phyloP scores from a whole-genome alignment of 1,140 invertebrate genomes.

The Meteorus sp. region DNA sequence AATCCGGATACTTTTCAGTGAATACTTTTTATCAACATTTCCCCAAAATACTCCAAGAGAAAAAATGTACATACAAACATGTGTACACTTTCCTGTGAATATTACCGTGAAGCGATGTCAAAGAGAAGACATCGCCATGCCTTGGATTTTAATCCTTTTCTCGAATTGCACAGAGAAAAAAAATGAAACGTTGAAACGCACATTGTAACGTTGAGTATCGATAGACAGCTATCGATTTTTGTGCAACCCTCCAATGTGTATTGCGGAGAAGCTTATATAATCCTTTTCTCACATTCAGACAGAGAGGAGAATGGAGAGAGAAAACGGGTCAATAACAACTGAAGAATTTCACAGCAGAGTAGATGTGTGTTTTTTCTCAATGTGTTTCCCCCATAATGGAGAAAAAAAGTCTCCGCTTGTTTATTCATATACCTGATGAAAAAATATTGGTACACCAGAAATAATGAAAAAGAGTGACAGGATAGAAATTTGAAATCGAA shows the following conservation, averaged over 20 bases:
- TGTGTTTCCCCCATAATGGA: not conserved
- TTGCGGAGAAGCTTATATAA: constrained; percentile 34
- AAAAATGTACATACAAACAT: too few species aligned
- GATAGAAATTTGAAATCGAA: constrained; percentile 26
- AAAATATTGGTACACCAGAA: constrained; percentile 10
- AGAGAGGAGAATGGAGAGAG: not conserved
- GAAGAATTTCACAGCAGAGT: too few species aligned
- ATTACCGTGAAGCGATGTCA: too few species aligned
- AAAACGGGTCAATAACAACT: too few species aligned
- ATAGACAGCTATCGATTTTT: not conserved
- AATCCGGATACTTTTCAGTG: too few species aligned
- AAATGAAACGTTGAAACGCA: not conserved
- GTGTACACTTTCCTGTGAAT: too few species aligned
- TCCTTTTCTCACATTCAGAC: constrained; percentile 52
- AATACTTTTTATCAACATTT: too few species aligned
- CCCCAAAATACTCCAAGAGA: too few species aligned
- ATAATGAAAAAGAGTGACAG: constrained; percentile 23
- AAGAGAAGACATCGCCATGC: too few species aligned
- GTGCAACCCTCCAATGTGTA: not conserved
- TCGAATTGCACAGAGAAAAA: constrained; percentile 22
- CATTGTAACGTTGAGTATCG: not conserved
- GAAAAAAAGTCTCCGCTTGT: too few species aligned
- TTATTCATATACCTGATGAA: constrained; percentile 30
- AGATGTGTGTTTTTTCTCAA: not conserved
- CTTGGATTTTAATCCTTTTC: constrained; percentile 28